These are phyloP conservation scores for Luperina nickerlii DNA, from an alignment of 2,888 invertebrate genomes.

Conservation along the genomic window DNA sequence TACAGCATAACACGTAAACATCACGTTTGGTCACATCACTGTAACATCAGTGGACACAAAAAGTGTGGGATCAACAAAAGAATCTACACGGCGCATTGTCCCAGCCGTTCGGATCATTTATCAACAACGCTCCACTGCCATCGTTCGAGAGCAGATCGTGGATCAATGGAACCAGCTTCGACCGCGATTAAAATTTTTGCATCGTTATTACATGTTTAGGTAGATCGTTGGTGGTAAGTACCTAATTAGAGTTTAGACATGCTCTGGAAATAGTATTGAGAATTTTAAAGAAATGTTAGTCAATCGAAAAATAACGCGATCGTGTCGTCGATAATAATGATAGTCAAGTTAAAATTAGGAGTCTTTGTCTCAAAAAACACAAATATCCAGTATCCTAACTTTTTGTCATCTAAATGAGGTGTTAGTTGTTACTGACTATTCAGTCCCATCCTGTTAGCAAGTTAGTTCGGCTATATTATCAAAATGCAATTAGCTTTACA, in stretches of 20 bases:
- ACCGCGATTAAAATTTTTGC: slow-evolving; percentile 83
- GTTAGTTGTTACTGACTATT: not conserved
- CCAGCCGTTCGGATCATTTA: slow-evolving; percentile 83
- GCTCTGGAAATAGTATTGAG: not conserved
- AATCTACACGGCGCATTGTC: slow-evolving; percentile 89
- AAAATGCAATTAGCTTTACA: not conserved
- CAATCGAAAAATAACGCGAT: not conserved
- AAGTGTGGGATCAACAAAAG: slow-evolving; percentile 87
- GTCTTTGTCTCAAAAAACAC: too few relatives aligned
- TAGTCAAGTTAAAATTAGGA: too few relatives aligned
- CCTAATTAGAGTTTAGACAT: not conserved
- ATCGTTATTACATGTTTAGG: slow-evolving; percentile 64
- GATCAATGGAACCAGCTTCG: slow-evolving; percentile 81
- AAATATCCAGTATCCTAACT: too few relatives aligned
- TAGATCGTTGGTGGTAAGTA: not conserved
- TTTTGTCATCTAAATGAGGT: not conserved
- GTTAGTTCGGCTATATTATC: not conserved
- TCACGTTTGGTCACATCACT: slow-evolving; percentile 77
- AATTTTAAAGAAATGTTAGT: not conserved
- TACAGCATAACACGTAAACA: slow-evolving; percentile 74
- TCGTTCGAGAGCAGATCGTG: slow-evolving; percentile 84
- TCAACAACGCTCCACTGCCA: slow-evolving; percentile 87
- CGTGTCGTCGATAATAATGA: not conserved
- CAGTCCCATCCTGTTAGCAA: not conserved
- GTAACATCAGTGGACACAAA: slow-evolving; percentile 88